Base-by-base conservation (phyloP, 2,113 vertebrate genomes). In the Thomomys bottae region DNA sequence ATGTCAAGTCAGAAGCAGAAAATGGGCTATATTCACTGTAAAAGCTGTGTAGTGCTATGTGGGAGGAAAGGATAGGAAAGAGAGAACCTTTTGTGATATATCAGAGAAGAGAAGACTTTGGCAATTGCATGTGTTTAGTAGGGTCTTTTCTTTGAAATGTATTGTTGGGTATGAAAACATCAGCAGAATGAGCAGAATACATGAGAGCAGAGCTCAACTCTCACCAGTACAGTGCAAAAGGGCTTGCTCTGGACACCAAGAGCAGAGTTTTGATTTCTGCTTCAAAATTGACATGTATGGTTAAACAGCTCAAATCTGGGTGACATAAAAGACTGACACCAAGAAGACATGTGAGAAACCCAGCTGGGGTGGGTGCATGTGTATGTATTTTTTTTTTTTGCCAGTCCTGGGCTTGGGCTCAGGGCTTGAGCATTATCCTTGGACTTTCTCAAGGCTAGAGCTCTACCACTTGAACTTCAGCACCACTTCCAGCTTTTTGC, bases 331-430 rank as follows among this genome's bases (percentile, higher is more conserved):
- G 66, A 30, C 66, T 24, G 20, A 24, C 30, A 11, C 17, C 9
- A 59, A 8, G 10, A 71, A 32, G 40, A 54, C 15, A 10, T 0
- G 9, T 8, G 12, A 32, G n/a, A 67, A 26, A 2, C 15, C 26
- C 3, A 30, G 68, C 63, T 1, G 8, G n/a, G 21, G 3, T 10
- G 30, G n/a, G 32, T 45, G 8, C 7, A 0, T 2, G 9, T 5
- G 0, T 9, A 1, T 5, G 8, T 18, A 36, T 68, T 26, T n/a
- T 71, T n/a, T n/a, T n/a, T n/a, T n/a, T n/a, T n/a, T n/a, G n/a
- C n/a, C n/a, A n/a, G n/a, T n/a, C n/a, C n/a, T n/a, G n/a, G n/a
- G n/a, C n/a, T n/a, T n/a, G n/a, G n/a, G n/a, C n/a, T n/a, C n/a
- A n/a, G n/a, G n/a, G n/a, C n/a, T n/a, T n/a, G n/a, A n/a, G n/a